A percentile compares a stretch with the other conserved stretches of the same genome.
Evolutionary conservation across 2,113 vertebrate genomes (phyloP).

Genomic region (Perca flavescens): DNA sequence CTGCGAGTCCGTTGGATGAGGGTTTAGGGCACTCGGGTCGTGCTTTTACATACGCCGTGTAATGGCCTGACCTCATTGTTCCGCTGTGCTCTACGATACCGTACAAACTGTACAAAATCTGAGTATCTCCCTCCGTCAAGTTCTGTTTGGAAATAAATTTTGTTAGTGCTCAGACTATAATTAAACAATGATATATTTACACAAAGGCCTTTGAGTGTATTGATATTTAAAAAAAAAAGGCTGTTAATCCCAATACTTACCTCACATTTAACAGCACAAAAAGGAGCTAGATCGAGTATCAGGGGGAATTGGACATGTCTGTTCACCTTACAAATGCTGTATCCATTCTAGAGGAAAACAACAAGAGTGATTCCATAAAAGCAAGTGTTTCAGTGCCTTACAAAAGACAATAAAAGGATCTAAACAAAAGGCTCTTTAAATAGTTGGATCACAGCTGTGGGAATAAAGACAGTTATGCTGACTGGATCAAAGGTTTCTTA

Average conservation of each 20-base stretch:
- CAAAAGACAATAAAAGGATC: conserved; percentile 4
- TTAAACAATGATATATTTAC: not conserved
- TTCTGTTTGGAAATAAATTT: conserved; percentile 81
- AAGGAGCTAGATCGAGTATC: conserved; percentile 94
- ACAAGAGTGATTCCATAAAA: not conserved
- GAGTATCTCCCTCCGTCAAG: conserved; percentile 83
- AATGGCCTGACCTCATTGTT: conserved; percentile 98
- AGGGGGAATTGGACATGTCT: conserved; percentile 93
- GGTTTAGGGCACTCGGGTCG: conserved; percentile 78
- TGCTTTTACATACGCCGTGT: conserved; percentile 94
- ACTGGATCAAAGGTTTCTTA: conserved; percentile 63
- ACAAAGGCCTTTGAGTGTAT: not conserved
- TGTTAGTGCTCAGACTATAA: conserved; percentile 13
- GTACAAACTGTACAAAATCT: conserved; percentile 91
- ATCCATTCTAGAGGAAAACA: conserved; percentile 86
- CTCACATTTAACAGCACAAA: conserved; percentile 93
- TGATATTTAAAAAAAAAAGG: not conserved
- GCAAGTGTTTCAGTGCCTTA: not conserved
- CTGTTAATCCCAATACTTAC: conserved; percentile 76
- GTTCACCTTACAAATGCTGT: conserved; percentile 94
- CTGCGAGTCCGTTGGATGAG: conserved; percentile 77
- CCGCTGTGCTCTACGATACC: conserved; percentile 97
- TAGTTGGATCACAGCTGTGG: not conserved
- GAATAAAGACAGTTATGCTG: not conserved
- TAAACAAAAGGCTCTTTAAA: conserved; percentile 12